phyloP scores from a whole-genome alignment of 2,888 invertebrate species.

The Hyles lineata region DNA sequence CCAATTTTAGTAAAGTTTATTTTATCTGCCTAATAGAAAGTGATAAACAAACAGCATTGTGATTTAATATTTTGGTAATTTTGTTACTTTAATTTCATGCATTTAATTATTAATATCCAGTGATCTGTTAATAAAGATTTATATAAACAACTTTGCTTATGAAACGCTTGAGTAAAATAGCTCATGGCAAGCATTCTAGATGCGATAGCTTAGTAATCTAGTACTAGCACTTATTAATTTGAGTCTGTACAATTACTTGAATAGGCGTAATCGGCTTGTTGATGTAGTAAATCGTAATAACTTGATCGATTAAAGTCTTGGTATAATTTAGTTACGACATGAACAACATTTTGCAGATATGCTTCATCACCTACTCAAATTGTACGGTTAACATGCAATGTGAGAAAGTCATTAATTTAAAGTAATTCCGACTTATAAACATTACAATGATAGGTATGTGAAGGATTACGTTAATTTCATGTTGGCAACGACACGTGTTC shows the following conservation, averaged over 20 bases:
- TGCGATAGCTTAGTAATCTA: conserved; percentile 11
- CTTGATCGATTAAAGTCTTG: conserved; percentile 3
- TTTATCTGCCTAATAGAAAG: too few relatives aligned
- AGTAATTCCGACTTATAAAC: too few relatives aligned
- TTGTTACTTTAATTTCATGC: too few relatives aligned
- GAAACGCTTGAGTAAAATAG: conserved; percentile 25
- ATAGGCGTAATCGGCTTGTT: conserved; percentile 20
- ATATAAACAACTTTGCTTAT: conserved; percentile 25
- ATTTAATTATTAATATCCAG: not conserved
- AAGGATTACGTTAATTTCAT: conserved; percentile 30
- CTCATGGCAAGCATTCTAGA: conserved; percentile 26
- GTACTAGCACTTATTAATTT: not conserved
- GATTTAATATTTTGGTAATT: too few relatives aligned
- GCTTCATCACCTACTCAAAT: not conserved
- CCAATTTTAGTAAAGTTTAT: too few relatives aligned
- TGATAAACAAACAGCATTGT: too few relatives aligned
- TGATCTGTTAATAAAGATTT: conserved; percentile 25
- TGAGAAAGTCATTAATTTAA: not conserved
- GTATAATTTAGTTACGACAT: conserved; percentile 1
- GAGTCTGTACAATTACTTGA: conserved; percentile 26
- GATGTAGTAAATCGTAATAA: not conserved
- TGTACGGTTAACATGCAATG: not conserved
- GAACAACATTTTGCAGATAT: not conserved
- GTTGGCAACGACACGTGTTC: conserved; percentile 39
- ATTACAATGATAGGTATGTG: not conserved